Evolutionary conservation across 37 sponge, comb jelly and placozoan species (phyloP), one percentile per base, ranked within the genome.

Genomic region (Corticium candelabrum): DNA sequence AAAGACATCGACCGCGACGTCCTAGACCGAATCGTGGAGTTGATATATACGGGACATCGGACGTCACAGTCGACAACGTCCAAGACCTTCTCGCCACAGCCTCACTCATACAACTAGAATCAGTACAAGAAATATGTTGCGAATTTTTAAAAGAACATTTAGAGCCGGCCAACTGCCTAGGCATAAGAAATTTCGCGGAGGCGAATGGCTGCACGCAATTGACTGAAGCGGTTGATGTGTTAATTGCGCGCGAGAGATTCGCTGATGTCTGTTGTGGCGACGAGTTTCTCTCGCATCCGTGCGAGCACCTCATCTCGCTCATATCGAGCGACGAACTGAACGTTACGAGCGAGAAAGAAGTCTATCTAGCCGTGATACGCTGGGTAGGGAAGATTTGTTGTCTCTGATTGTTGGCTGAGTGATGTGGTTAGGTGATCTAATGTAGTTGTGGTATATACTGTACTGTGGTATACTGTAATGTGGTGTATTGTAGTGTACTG

Each of bases 41-140:
- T 93, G 71, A 84, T 90, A 1, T 96, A 96, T 84, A 89, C 94
- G 0, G 91, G 94, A 11, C 82, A 86, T 0, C 89, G 30, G 87
- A 86, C 0, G 69, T 94, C 5, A 87, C 86, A 1, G 89, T 93
- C 37, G 89, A 93, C 5, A 93, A 96, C 76, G 97, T 96, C 0
- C 91, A 93, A 67, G 97, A 93, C 15, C 82, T 93, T 0, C 80
- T 96, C 15, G 84, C 94, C 2, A 94, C 93, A 1, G 86, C 97
- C 30, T 90, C 94, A 0, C 87, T 93, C 11, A 85, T 96, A 2
- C 97, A 96, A 75, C 78, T 96, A n/a, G 67, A 40, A 3, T 83
- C 87, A n/a, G 94, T 93, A 31, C 86, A 87, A 43, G 87, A 90
- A n/a, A 76, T 90, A 2, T 96, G 97, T 74, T 93, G 97, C 78